phyloP scores from a whole-genome alignment of 1,140 invertebrate genomes.

The Leucophenga varia region DNA sequence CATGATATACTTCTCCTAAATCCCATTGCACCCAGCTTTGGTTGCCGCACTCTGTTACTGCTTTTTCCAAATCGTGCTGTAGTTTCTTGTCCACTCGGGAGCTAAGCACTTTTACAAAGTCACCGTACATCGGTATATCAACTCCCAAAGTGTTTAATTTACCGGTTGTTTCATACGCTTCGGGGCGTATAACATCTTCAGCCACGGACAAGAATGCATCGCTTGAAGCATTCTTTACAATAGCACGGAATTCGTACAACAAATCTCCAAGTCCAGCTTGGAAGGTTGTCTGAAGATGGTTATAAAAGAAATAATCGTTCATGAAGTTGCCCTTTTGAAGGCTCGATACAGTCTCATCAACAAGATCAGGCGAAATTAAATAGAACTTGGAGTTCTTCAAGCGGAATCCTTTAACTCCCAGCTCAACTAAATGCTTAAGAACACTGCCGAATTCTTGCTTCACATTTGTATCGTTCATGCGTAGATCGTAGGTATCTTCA shows the following conservation, averaged over 20 bases:
- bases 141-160: conserved; percentile 26
- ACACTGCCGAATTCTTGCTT: conserved; percentile 66
- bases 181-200: conserved; percentile 36
- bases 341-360: conserved; percentile 55
- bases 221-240: conserved; percentile 60
- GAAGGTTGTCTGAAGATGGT: conserved; percentile 63
- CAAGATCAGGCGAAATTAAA: conserved; percentile 60
- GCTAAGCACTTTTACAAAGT: conserved; percentile 32
- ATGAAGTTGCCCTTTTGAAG: conserved; percentile 22
- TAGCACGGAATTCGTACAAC: conserved; percentile 62
- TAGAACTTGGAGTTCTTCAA: conserved; percentile 67
- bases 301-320: conserved; percentile 62
- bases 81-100: conserved; percentile 20
- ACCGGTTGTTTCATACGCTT: conserved; percentile 27
- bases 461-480: conserved; percentile 64
- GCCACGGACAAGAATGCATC: conserved; percentile 54
- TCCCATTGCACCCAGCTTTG: conserved; percentile 51
- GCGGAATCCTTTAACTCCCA: conserved; percentile 75
- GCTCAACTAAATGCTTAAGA: conserved; percentile 67
- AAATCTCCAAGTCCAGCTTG: conserved; percentile 60
- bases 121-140: conserved; percentile 45
- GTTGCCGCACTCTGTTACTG: conserved; percentile 20
- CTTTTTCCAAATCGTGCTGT: conserved; percentile 24
- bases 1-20: conserved; percentile 28
- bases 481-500: conserved; percentile 65